Base-by-base conservation (phyloP, 2,113 vertebrate species). In the Sylvicapra grimmia region DNA sequence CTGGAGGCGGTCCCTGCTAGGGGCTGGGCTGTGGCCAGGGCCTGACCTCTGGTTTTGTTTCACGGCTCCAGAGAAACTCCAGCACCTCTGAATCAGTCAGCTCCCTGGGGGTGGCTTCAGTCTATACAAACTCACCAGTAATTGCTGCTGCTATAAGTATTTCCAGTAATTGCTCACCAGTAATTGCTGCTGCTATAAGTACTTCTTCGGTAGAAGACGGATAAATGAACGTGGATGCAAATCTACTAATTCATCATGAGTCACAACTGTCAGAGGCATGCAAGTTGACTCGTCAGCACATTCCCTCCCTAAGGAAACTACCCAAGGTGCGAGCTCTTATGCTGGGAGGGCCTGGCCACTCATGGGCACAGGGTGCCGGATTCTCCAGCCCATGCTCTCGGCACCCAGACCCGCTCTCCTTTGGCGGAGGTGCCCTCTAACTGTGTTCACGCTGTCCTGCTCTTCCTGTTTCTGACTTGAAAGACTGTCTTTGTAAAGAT, bases 281-380 rank as follows among this genome's bases (percentile, higher is more conserved):
- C 31, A 4, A 63, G 65, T 0, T 36, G 89, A 29, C 19, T 9
- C 0, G 33, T 31, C 27, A 58, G 86, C 33, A 12, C 25, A 53
- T 19, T 13, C 27, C 44, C 27, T 89, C 40, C 61, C 33, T 21
- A 6, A 8, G 14, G 31, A 27, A 59, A 29, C 29, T 1, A 12
- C 72, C n/a, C 18, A 0, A 2, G 14, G 25, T 6, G 44, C 31
- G 33, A 31, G 40, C 9, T 65, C 63, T 49, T 4, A 3, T 0
- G 6, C 14, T 2, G 12, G 6, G 61, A 44, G 6, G 21, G 49
- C 40, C 18, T 18, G 51, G 49, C 18, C 11, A 0, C 86, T 29
- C 53, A 4, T 3, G 0, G 25, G 44, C 59, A 27, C 18, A 1
- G 65, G 29, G 33, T 0, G 0, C 40, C 0, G 1, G 47, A 8